Percentiles rank a stretch among this genome's conserved stretches.
phyloP scores from a whole-genome alignment of 2,797 vertebrate genomes.

The Micromesistius poutassou region DNA sequence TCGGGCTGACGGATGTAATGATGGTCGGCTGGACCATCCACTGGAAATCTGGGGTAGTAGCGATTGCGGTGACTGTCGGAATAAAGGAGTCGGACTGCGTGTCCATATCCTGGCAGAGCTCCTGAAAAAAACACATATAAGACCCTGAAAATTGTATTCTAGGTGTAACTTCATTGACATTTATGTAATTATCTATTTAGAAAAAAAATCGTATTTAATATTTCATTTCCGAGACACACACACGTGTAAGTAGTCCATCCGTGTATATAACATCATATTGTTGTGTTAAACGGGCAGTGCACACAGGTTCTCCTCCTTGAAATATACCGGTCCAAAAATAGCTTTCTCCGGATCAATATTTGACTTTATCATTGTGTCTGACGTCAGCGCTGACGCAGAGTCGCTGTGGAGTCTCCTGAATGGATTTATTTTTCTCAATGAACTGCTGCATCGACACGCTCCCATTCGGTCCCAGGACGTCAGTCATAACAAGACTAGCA shows the following conservation, averaged over 20 bases:
- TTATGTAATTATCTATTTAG: not conserved
- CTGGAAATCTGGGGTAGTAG: slow-evolving; percentile 88
- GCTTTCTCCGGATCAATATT: slow-evolving; percentile 78
- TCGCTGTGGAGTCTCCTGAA: slow-evolving; percentile 98
- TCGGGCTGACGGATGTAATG: slow-evolving; percentile 85
- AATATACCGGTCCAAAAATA: slow-evolving; percentile 74
- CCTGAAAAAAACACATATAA: slow-evolving; percentile 67
- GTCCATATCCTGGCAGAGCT: slow-evolving; percentile 76
- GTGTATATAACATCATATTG: not conserved
- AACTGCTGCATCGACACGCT: slow-evolving; percentile 79
- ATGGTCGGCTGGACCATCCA: slow-evolving; percentile 93
- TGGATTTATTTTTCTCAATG: slow-evolving; percentile 98
- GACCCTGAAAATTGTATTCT: slow-evolving; percentile 2
- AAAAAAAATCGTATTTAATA: not conserved
- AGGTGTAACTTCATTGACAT: not conserved
- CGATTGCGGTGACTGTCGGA: slow-evolving; percentile 91
- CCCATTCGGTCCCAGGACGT: slow-evolving; percentile 64
- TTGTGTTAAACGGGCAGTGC: slow-evolving; percentile 17
- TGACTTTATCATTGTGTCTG: slow-evolving; percentile 92
- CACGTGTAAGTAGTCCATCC: not conserved
- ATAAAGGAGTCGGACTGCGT: slow-evolving; percentile 81
- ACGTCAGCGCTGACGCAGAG: slow-evolving; percentile 96
- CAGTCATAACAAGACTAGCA: slow-evolving; percentile 53
- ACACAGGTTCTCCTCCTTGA: slow-evolving; percentile 47
- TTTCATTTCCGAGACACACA: not conserved